Conservation (phyloP, 37 sponge, comb jelly and placozoan genomes). For the Cladorhizidae sp. region DNA sequence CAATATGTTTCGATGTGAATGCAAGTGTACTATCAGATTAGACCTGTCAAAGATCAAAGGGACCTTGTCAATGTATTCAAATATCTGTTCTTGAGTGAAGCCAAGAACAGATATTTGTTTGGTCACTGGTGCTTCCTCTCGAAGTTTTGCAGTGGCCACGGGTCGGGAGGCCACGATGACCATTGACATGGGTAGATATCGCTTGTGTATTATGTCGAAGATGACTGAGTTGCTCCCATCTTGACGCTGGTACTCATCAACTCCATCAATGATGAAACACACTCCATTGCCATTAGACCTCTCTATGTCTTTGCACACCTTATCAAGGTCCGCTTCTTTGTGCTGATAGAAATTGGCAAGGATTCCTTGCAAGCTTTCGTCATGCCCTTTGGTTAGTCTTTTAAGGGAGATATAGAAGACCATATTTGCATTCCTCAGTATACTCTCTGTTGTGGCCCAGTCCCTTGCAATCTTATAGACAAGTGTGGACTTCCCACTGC, state of each 20-base stretch:
- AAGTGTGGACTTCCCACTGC: slow-evolving; percentile 37
- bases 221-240: neutral
- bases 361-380: neutral
- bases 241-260: slow-evolving; percentile 47
- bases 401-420: slow-evolving; percentile 17
- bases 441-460: slow-evolving; percentile 12
- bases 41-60: neutral
- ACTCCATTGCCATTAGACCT: slow-evolving; percentile 10
- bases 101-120: slow-evolving; percentile 20
- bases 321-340: neutral
- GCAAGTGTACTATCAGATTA: neutral
- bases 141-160: neutral
- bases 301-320: neutral
- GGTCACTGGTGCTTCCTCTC: neutral
- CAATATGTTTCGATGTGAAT: slow-evolving; percentile 5
- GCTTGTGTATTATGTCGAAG: neutral
- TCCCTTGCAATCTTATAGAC: slow-evolving; percentile 20
- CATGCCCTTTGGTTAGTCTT: neutral
- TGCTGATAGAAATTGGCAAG: neutral
- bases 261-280: slow-evolving; percentile 51
- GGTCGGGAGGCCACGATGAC: slow-evolving; percentile 32
- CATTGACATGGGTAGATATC: neutral
- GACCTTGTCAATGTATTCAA: slow-evolving; percentile 1
- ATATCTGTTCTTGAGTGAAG: slow-evolving; percentile 2
- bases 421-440: neutral